Percentiles rank a stretch among this genome's conserved stretches.
phyloP scores from a whole-genome alignment of 1,140 invertebrate species.

The Heliconius hewitsoni region DNA sequence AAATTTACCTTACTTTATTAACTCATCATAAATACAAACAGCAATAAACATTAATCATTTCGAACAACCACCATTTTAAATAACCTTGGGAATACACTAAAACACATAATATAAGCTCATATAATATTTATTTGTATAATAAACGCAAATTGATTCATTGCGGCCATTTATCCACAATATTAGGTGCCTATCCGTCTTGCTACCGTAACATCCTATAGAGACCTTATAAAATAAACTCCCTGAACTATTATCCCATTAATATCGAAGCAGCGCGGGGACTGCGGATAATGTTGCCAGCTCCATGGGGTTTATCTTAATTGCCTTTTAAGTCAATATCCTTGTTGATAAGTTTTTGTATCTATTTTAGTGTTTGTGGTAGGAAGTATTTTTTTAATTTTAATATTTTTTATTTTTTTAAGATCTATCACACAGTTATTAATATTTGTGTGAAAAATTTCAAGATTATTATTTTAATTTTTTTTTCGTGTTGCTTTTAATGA shows the following conservation, averaged over 20 bases:
- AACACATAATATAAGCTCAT: background rate
- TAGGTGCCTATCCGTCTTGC: slow-evolving; percentile 15
- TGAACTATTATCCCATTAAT: slow-evolving; percentile 47
- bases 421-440: no score
- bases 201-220: slow-evolving; percentile 16
- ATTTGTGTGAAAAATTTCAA: no score
- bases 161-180: background rate
- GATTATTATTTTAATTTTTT: no score
- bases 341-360: slow-evolving; percentile 27
- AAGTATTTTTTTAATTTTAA: background rate
- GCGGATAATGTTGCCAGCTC: slow-evolving; percentile 37
- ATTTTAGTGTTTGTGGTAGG: background rate
- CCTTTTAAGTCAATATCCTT: slow-evolving; percentile 33
- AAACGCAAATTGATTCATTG: background rate
- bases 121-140: slow-evolving; percentile 10
- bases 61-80: background rate
- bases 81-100: background rate
- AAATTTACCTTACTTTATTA: no score
- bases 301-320: slow-evolving; percentile 36
- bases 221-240: slow-evolving; percentile 28
- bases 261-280: slow-evolving; percentile 38
- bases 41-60: no score
- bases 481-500: no score
- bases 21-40: no score
- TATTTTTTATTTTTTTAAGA: background rate